Conservation (phyloP, 2,113 vertebrate species). For the Sebastes schlegelii region DNA sequence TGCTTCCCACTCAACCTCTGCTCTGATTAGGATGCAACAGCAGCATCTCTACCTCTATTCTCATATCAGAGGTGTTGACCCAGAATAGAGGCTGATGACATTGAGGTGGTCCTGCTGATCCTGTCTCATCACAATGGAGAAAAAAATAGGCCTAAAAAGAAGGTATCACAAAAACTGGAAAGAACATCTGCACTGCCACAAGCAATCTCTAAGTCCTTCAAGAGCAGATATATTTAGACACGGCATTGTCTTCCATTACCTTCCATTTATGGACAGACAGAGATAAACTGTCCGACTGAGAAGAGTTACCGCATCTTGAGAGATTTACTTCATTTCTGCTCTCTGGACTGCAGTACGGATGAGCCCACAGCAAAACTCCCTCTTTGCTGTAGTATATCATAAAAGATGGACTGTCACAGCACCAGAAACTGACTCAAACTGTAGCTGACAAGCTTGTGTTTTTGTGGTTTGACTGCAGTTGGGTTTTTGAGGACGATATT, state of each 20-base stretch:
- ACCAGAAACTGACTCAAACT: slow-evolving; percentile 24
- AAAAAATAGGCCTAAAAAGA: slow-evolving; percentile 20
- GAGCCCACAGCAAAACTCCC: neutral
- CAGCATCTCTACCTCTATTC: neutral
- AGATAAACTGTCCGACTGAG: slow-evolving; percentile 44
- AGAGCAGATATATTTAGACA: slow-evolving; percentile 60
- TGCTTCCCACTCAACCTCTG: neutral
- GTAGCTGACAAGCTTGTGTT: slow-evolving; percentile 5
- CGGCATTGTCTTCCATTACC: slow-evolving; percentile 26
- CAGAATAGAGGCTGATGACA: neutral
- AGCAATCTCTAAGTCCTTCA: slow-evolving; percentile 39
- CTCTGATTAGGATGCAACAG: slow-evolving; percentile 1
- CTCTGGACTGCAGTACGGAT: slow-evolving; percentile 6
- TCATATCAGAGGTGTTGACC: neutral
- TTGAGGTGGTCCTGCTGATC: neutral
- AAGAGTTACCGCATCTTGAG: slow-evolving; percentile 25
- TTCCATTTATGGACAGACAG: slow-evolving; percentile 60
- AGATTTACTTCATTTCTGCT: slow-evolving; percentile 42
- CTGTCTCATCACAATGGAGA: neutral
- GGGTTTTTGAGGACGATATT: neutral
- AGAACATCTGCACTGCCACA: slow-evolving; percentile 47
- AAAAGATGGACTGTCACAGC: slow-evolving; percentile 30
- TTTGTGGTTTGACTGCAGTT: slow-evolving; percentile 25
- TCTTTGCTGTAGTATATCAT: slow-evolving; percentile 20
- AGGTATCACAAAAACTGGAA: slow-evolving; percentile 25